Conservation (phyloP, 2,888 invertebrate species). For the Mesorhabditis sp. region DNA sequence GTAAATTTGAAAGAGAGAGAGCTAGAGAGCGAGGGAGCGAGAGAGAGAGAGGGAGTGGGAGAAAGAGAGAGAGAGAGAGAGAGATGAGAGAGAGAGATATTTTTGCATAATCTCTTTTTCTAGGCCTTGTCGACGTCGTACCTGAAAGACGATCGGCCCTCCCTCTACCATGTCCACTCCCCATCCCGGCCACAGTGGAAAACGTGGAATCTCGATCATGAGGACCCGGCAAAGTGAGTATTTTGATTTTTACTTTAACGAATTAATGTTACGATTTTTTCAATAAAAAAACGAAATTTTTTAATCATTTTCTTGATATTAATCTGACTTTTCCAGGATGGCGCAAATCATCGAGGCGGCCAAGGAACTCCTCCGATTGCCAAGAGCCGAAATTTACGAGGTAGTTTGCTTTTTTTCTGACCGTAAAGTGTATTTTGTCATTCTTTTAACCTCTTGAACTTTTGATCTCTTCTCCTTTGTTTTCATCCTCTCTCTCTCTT, state of each 20-base stretch:
- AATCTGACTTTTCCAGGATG: background rate
- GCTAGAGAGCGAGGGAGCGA: background rate
- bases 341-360: background rate
- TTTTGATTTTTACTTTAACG: background rate
- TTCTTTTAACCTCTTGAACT: background rate
- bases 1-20: background rate
- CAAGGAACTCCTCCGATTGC: background rate
- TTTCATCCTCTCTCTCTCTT: too few relatives aligned
- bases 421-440: background rate
- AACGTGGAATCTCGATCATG: conserved; percentile 38
- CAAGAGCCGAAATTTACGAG: background rate
- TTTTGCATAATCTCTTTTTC: background rate
- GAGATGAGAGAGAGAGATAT: background rate
- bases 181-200: conserved; percentile 42
- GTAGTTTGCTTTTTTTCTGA: background rate
- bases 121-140: conserved; percentile 28
- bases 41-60: background rate
- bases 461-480: background rate
- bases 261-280: background rate
- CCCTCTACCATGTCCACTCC: conserved; percentile 40
- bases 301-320: too few relatives aligned
- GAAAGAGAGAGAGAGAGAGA: background rate
- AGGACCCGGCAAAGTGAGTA: conserved; percentile 27
- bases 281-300: background rate
- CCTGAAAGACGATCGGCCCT: conserved; percentile 29